Evolutionary conservation across 1,140 invertebrate species (phyloP).

Genomic region (Drosophila busckii): DNA sequence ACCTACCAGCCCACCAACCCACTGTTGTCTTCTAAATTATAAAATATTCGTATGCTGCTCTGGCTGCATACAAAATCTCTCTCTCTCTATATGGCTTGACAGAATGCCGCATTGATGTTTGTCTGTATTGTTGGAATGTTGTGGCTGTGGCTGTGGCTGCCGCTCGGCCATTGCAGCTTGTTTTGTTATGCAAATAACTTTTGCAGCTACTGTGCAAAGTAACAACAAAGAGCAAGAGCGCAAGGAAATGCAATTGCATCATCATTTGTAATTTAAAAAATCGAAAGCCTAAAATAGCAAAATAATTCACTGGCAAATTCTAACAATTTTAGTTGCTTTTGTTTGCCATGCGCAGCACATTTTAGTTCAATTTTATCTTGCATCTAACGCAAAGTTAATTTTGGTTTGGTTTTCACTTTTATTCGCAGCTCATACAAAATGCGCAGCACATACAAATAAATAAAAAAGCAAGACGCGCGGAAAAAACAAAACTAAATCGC

Average conservation of each 20-base stretch:
- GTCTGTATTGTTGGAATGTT: slow-evolving; percentile 25
- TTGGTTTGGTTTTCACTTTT: slow-evolving; percentile 52
- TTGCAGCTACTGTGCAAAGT: slow-evolving; percentile 15
- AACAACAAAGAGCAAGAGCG: slow-evolving; percentile 5
- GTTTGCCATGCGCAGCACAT: slow-evolving; percentile 56
- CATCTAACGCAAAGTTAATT: slow-evolving; percentile 25
- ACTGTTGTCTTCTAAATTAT: slow-evolving; percentile 30
- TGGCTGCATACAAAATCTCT: slow-evolving; percentile 51
- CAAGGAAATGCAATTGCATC: slow-evolving; percentile 9
- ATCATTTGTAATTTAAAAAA: slow-evolving; percentile 30
- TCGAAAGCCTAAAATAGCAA: too few relatives aligned
- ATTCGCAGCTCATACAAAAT: slow-evolving; percentile 40
- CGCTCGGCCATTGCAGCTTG: slow-evolving; percentile 3
- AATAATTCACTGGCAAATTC: slow-evolving; percentile 1
- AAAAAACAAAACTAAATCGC: slow-evolving; percentile 38
- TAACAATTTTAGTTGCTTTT: too few relatives aligned
- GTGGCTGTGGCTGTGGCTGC: slow-evolving; percentile 22
- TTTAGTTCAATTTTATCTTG: slow-evolving; percentile 11
- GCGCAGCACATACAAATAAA: slow-evolving; percentile 38
- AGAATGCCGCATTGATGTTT: slow-evolving; percentile 46
- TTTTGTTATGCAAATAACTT: slow-evolving; percentile 61
- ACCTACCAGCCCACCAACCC: not conserved
- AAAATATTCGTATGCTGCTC: slow-evolving; percentile 30
- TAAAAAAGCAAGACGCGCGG: slow-evolving; percentile 5
- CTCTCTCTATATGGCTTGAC: slow-evolving; percentile 39